Evolutionary conservation across 2,113 vertebrate species (phyloP).

Genomic region (Podilymbus podiceps): DNA sequence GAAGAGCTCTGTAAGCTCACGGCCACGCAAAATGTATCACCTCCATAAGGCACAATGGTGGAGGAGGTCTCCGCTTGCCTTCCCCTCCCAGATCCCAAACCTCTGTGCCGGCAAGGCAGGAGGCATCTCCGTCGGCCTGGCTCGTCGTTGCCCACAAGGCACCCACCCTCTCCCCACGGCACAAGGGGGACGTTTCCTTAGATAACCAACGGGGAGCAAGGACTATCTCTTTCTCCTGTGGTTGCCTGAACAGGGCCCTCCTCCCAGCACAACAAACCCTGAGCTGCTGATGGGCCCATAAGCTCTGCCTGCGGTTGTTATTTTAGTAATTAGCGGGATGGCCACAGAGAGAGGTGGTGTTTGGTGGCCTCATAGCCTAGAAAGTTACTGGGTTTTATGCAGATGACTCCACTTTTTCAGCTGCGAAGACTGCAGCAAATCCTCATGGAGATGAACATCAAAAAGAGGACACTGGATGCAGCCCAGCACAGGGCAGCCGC

Average conservation of each 20-base stretch:
- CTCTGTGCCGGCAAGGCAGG: neutral
- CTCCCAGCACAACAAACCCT: neutral
- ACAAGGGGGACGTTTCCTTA: fast-evolving
- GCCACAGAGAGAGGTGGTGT: neutral
- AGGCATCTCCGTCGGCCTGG: neutral
- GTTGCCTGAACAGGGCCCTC: neutral
- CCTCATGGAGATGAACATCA: conserved; percentile 62
- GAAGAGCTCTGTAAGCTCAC: neutral
- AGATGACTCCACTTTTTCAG: conserved; percentile 2
- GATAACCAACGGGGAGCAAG: neutral
- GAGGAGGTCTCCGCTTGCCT: neutral
- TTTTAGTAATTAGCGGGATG: conserved; percentile 13
- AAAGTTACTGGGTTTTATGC: neutral
- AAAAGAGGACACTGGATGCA: conserved; percentile 6
- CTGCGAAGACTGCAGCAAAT: conserved; percentile 47
- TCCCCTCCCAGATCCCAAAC: neutral
- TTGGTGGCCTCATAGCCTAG: neutral
- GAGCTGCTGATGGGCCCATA: fast-evolving
- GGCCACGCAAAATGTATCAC: neutral
- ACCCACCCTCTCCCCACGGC: fast-evolving
- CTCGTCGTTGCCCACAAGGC: neutral
- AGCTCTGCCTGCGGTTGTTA: neutral
- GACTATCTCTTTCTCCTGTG: neutral
- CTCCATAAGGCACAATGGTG: neutral
- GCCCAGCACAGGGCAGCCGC: conserved; percentile 30